Conservation (phyloP, 2,797 vertebrate species). For the Sebastes aleutianus region DNA sequence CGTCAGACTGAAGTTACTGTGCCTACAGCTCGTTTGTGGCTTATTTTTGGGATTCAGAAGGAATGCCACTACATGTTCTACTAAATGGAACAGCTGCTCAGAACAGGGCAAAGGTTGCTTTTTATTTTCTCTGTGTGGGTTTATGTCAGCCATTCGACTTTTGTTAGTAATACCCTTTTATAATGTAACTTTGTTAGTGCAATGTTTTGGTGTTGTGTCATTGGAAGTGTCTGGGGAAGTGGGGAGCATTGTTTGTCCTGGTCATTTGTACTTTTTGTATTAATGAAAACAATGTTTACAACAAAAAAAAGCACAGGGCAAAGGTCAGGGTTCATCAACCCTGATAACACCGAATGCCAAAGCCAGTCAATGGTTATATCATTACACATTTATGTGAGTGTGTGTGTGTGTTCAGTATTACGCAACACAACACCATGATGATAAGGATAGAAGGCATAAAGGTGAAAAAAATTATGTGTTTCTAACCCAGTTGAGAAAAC, state of each 20-base stretch:
- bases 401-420: constrained; percentile 28
- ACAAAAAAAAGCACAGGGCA: constrained; percentile 25
- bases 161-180: too few species aligned
- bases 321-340: constrained; percentile 49
- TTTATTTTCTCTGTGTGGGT: too few species aligned
- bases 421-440: constrained; percentile 19
- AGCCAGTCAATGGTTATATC: not conserved
- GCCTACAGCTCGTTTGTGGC: too few species aligned
- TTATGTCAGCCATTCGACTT: too few species aligned
- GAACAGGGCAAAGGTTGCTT: constrained; percentile 48
- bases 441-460: constrained; percentile 28
- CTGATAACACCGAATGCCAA: constrained; percentile 26
- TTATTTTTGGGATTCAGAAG: too few species aligned
- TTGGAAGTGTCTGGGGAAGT: too few species aligned
- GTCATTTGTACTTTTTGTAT: too few species aligned
- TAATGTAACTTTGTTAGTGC: too few species aligned
- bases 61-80: not conserved
- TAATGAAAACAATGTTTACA: too few species aligned
- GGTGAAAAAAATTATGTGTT: constrained; percentile 1
- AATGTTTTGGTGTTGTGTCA: too few species aligned
- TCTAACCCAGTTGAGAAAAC: not conserved
- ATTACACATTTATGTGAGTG: not conserved
- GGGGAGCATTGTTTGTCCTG: too few species aligned
- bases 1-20: too few species aligned
- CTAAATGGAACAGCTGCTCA: not conserved